These are phyloP conservation scores for Macrosiphum euphorbiae DNA, from an alignment of 2,888 invertebrate genomes.

Conservation along the genomic window DNA sequence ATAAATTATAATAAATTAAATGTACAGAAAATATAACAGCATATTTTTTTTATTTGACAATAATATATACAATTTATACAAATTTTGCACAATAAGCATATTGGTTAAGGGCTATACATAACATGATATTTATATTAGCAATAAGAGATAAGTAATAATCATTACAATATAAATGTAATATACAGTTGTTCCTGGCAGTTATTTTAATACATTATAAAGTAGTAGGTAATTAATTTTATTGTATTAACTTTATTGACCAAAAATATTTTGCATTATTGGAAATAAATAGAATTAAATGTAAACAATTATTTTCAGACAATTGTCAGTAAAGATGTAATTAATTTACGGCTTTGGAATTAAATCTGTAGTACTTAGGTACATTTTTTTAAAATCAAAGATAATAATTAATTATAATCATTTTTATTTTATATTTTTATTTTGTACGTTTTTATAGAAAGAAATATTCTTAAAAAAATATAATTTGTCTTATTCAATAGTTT, in stretches of 20 bases:
- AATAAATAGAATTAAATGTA: not conserved
- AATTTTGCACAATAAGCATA: too few species aligned
- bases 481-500: not conserved
- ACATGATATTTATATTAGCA: too few species aligned
- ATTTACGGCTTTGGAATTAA: not conserved
- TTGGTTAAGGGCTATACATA: too few species aligned
- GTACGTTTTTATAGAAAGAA: not conserved
- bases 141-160: not conserved
- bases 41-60: too few species aligned
- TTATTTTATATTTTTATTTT: not conserved
- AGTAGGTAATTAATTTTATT: not conserved
- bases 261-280: not conserved
- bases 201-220: not conserved
- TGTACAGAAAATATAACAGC: not conserved
- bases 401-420: not conserved
- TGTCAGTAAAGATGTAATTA: not conserved
- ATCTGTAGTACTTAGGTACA: not conserved
- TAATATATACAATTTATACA: too few species aligned
- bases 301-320: not conserved
- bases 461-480: not conserved
- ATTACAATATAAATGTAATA: not conserved
- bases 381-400: not conserved
- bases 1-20: not conserved
- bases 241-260: not conserved
- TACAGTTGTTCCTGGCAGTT: not conserved